A percentile compares a stretch with the other conserved stretches of the same genome.
These are phyloP conservation scores for Amblyjoppa proteus DNA, from an alignment of 2,888 invertebrate species.

Conservation along the genomic window DNA sequence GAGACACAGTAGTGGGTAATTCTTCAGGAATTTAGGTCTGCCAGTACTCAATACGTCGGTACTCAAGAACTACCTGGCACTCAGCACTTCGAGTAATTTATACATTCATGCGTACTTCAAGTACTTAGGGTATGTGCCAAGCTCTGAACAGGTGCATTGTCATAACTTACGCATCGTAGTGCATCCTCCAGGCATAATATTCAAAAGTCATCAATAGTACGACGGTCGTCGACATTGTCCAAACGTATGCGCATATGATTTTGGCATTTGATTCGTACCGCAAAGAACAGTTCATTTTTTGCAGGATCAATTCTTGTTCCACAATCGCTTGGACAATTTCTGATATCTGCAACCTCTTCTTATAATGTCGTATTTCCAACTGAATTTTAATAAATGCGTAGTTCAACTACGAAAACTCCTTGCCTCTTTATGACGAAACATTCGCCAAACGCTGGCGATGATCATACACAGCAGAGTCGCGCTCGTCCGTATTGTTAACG, in stretches of 20 bases:
- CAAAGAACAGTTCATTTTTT: constrained; percentile 55
- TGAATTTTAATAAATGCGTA: neutral
- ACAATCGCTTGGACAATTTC: constrained; percentile 46
- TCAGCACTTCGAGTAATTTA: too few species aligned
- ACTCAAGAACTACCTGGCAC: too few species aligned
- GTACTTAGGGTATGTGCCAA: too few species aligned
- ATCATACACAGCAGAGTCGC: constrained; percentile 27
- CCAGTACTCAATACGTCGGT: too few species aligned
- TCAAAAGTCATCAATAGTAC: constrained; percentile 37
- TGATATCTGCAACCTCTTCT: constrained; percentile 28
- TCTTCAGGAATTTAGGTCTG: too few species aligned
- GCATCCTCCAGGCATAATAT: neutral
- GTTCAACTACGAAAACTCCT: neutral
- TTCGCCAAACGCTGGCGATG: constrained; percentile 30
- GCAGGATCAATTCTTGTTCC: constrained; percentile 44
- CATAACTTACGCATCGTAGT: constrained; percentile 16
- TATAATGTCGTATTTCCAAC: neutral
- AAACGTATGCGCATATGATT: constrained; percentile 52
- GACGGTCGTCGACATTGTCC: constrained; percentile 16
- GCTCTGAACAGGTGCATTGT: too few species aligned
- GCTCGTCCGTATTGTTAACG: neutral
- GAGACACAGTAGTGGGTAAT: too few species aligned
- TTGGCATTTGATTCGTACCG: constrained; percentile 34
- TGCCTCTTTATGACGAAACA: constrained; percentile 46
- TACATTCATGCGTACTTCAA: too few species aligned